Evolutionary conservation across 2,888 invertebrate genomes (phyloP), one percentile per base, ranked within the genome.

Genomic region (Eumerus sabulonum): DNA sequence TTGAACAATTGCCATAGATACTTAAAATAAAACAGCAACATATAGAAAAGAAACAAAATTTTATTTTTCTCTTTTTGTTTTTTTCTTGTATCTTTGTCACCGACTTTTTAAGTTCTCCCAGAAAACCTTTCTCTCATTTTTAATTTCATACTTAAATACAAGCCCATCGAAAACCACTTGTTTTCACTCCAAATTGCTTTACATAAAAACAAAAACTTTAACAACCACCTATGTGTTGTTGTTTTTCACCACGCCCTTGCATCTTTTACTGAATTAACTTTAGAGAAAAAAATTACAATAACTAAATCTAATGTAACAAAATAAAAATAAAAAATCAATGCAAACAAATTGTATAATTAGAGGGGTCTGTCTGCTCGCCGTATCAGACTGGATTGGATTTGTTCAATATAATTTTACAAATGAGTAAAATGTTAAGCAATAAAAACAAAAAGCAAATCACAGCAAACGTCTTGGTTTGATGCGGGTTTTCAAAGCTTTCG

Each of bases 21-120:
- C n/a, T n/a, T n/a, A 27, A 7, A 27, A 27, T 27, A 27, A 27
- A 7, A 4, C 27, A 27, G 7, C 7, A 2, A 27, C 27, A 7
- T 27, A 57, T 72, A 67, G 38, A 77, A 77, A 77, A 72, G 57
- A 67, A 77, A 66, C 60, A 72, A 77, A 77, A 76, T 38, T 59
- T 60, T 71, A 67, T 72, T 67, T 53, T 56, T 76, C 36, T 68
- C 51, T 12, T 71, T 62, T 66, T 67, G 40, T 62, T 47, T 42
- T 45, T 48, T 38, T 45, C 51, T 66, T 76, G 50, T 56, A n/a
- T n/a, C n/a, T 62, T 45, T 14, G 1, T 45, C 45, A 53, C 40
- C 42, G 19, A 13, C 40, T 38, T 47, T 40, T 42, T 51, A 45
- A 35, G 38, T 57, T 35, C 53, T 47, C 19, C 18, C 38, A 47